phyloP scores from a whole-genome alignment of 1,140 invertebrate species.

The Listronotus bonariensis region DNA sequence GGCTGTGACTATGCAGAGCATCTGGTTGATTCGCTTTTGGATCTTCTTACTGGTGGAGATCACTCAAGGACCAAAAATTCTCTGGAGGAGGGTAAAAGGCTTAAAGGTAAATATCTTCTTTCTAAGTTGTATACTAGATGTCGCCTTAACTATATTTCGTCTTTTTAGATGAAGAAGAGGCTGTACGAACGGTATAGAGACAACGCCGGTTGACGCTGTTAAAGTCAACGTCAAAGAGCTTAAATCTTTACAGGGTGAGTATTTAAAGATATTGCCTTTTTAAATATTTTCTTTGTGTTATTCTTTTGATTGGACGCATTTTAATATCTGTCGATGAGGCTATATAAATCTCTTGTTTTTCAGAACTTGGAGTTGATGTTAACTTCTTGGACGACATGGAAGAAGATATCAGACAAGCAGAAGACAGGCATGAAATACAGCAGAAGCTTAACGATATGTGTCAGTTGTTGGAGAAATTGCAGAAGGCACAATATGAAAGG shows the following conservation, averaged over 20 bases:
- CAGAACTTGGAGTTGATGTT: conserved; percentile 81
- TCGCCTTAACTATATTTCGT: too few species aligned
- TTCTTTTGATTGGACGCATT: too few species aligned
- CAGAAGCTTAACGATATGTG: conserved; percentile 75
- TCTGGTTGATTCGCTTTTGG: conserved; percentile 83
- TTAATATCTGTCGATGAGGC: too few species aligned
- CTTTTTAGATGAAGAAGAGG: conserved; percentile 64
- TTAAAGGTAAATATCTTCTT: conserved; percentile 14
- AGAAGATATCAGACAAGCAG: conserved; percentile 59
- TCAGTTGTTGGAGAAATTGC: conserved; percentile 75
- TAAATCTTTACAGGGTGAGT: conserved; percentile 41
- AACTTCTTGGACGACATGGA: conserved; percentile 79
- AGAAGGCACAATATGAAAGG: conserved; percentile 79
- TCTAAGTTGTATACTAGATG: neutral
- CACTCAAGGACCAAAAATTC: conserved; percentile 77
- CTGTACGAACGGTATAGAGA: conserved; percentile 62
- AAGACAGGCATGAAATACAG: conserved; percentile 66
- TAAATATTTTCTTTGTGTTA: too few species aligned
- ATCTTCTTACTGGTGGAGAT: conserved; percentile 81
- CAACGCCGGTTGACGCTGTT: conserved; percentile 58
- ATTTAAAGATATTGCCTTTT: conserved; percentile 4
- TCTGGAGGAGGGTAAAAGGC: conserved; percentile 60
- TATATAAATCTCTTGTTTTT: neutral
- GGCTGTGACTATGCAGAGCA: conserved; percentile 80
- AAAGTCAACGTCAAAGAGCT: conserved; percentile 78